Evolutionary conservation across 2,888 invertebrate genomes (phyloP).

Genomic region (Pristionchus exspectatus): DNA sequence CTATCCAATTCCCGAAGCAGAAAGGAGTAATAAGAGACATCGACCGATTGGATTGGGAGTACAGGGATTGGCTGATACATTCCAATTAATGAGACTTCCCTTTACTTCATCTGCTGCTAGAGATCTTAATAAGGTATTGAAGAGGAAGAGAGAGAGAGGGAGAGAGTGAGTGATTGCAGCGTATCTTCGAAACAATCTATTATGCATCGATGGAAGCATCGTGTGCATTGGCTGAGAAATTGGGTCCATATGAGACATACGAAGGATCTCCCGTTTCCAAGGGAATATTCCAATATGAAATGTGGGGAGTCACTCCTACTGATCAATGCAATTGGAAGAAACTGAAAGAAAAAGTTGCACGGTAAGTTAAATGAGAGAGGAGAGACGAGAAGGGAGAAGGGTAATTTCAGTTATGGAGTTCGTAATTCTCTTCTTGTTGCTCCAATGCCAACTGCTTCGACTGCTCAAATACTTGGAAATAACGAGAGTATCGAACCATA

Average conservation of each 20-base stretch:
- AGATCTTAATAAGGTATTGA: conserved; percentile 86
- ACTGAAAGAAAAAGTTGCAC: conserved; percentile 89
- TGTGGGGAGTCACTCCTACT: conserved; percentile 89
- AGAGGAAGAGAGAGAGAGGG: background rate
- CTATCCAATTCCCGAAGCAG: conserved; percentile 91
- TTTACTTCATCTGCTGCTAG: conserved; percentile 92
- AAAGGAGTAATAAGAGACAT: conserved; percentile 88
- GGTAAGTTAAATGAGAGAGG: conserved; percentile 80
- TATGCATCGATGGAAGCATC: conserved; percentile 95
- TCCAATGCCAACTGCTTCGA: conserved; percentile 99
- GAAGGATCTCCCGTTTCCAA: conserved; percentile 93
- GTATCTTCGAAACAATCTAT: conserved; percentile 98
- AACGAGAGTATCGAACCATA: conserved; percentile 99
- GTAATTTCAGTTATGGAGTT: conserved; percentile 85
- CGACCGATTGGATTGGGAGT: conserved; percentile 90
- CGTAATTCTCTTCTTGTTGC: conserved; percentile 94
- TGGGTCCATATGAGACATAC: conserved; percentile 90
- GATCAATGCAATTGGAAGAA: conserved; percentile 89
- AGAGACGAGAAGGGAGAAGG: background rate
- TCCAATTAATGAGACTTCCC: conserved; percentile 92
- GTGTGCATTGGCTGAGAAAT: conserved; percentile 90
- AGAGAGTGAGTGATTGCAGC: conserved; percentile 75
- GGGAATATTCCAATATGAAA: conserved; percentile 96
- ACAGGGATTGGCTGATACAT: conserved; percentile 97
- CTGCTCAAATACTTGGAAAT: conserved; percentile 98